phyloP scores from a whole-genome alignment of 2,888 invertebrate genomes.

The Hirtodrosophila confusa region DNA sequence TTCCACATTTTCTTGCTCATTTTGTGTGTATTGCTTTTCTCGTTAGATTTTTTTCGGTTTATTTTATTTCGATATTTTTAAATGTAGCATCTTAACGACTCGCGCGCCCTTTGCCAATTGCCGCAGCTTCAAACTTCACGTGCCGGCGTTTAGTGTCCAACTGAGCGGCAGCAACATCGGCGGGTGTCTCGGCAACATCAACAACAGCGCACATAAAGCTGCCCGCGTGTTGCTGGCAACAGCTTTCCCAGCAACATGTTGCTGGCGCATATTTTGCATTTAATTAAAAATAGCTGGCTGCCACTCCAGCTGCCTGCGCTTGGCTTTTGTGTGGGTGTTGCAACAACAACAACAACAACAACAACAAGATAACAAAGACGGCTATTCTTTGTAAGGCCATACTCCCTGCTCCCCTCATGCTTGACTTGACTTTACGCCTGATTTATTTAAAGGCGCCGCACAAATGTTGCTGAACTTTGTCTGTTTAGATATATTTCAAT shows the following conservation, averaged over 20 bases:
- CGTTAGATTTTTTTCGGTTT: constrained; percentile 9
- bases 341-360: constrained; percentile 33
- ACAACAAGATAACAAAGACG: constrained; percentile 53
- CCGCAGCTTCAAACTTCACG: constrained; percentile 48
- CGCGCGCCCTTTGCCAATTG: constrained; percentile 3
- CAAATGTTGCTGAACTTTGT: constrained; percentile 78
- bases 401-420: constrained; percentile 11
- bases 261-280: constrained; percentile 67
- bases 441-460: constrained; percentile 74
- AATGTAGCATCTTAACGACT: constrained; percentile 26
- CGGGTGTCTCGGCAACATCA: constrained; percentile 43
- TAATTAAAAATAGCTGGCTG: constrained; percentile 68
- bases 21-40: constrained; percentile 22
- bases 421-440: constrained; percentile 52
- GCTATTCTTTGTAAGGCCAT: constrained; percentile 65
- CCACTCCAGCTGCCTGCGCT: constrained; percentile 65
- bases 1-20: constrained; percentile 84
- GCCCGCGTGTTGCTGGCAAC: constrained; percentile 16
- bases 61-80: constrained; percentile 45
- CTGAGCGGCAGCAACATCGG: constrained; percentile 48
- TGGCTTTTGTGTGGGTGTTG: constrained; percentile 62
- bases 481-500: constrained; percentile 52
- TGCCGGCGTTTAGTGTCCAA: constrained; percentile 62
- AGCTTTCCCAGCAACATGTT: constrained; percentile 54
- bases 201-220: constrained; percentile 24